phyloP scores from a whole-genome alignment of 2,888 invertebrate species.

The Scaptomyza flava region DNA sequence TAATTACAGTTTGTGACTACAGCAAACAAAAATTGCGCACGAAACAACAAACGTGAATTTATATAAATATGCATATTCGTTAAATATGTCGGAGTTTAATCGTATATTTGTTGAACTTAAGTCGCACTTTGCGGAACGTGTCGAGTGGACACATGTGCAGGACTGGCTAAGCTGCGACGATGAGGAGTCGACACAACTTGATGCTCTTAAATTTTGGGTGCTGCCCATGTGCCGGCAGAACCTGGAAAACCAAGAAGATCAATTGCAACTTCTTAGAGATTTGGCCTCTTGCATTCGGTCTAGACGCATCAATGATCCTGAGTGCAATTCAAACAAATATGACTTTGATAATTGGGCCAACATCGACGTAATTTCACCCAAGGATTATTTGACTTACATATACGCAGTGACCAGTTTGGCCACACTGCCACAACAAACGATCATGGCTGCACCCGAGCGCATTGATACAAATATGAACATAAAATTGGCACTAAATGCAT shows the following conservation, averaged over 20 bases:
- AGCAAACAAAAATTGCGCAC: conserved; percentile 15
- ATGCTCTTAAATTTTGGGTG: conserved; percentile 55
- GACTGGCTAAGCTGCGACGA: conserved; percentile 55
- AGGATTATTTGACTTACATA: conserved; percentile 78
- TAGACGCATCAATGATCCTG: conserved; percentile 61
- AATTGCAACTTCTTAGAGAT: conserved; percentile 74
- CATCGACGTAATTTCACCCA: conserved; percentile 74
- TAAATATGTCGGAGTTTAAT: conserved; percentile 77
- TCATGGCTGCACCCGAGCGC: conserved; percentile 14
- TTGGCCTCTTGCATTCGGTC: conserved; percentile 76
- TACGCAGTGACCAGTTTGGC: conserved; percentile 77
- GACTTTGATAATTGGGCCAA: conserved; percentile 82
- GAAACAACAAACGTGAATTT: neutral
- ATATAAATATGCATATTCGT: neutral
- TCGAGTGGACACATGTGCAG: conserved; percentile 80
- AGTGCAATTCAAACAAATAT: conserved; percentile 63
- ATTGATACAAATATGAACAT: conserved; percentile 63
- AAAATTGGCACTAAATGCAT: conserved; percentile 77
- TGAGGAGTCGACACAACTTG: conserved; percentile 38
- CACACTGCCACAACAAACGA: conserved; percentile 52
- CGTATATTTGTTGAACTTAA: conserved; percentile 76
- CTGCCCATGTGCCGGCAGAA: conserved; percentile 61
- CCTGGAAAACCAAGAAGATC: conserved; percentile 57
- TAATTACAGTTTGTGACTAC: neutral
- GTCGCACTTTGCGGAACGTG: conserved; percentile 61